Percentiles rank a stretch among this genome's conserved stretches.
These are phyloP conservation scores for Bugulina stolonifera DNA, from an alignment of 2,888 invertebrate species.

Conservation along the genomic window DNA sequence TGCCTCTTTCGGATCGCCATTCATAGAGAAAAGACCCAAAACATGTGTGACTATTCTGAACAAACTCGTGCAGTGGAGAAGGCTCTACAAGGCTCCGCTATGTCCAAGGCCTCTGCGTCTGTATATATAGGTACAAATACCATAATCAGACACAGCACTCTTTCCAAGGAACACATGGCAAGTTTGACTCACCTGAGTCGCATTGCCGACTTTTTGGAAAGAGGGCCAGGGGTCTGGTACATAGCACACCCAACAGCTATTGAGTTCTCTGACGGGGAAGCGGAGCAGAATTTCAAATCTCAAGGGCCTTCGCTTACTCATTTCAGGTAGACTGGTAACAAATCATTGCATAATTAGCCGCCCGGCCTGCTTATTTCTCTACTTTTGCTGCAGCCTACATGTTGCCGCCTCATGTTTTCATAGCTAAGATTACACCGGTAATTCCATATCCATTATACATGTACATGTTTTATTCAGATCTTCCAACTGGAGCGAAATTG, in stretches of 20 bases:
- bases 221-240: neutral
- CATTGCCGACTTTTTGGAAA: neutral
- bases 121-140: neutral
- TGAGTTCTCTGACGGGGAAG: neutral
- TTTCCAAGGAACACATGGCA: neutral
- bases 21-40: neutral
- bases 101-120: neutral
- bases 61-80: neutral
- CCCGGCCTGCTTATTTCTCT: too few species aligned
- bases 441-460: too few species aligned
- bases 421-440: too few species aligned
- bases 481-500: too few species aligned
- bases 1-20: neutral
- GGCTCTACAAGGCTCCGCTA: neutral
- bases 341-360: too few species aligned
- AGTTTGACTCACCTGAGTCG: neutral
- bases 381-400: too few species aligned
- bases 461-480: too few species aligned
- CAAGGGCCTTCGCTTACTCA: neutral
- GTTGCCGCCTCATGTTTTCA: too few species aligned
- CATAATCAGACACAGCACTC: neutral
- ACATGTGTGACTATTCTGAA: neutral
- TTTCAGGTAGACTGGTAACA: slow-evolving; percentile 22
- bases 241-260: neutral
- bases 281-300: neutral